A percentile compares a stretch with the other conserved stretches of the same genome.
Evolutionary conservation across 2,113 vertebrate species (phyloP).

Genomic region (Chiloscyllium plagiosum): DNA sequence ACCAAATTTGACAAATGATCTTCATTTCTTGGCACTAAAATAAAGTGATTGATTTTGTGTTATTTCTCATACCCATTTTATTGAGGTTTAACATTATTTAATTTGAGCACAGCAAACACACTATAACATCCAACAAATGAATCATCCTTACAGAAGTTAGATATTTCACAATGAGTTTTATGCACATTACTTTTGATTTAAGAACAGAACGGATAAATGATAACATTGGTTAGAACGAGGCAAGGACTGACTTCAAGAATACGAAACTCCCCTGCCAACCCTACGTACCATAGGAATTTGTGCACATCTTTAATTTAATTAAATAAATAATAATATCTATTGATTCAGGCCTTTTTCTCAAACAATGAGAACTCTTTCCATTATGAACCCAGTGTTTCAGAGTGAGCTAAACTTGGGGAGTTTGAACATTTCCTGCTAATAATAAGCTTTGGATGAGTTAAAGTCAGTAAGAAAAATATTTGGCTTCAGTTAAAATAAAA

Average conservation of each 20-base stretch:
- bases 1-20: constrained; percentile 16
- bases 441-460: not conserved
- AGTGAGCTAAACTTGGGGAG: not conserved
- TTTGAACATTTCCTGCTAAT: not conserved
- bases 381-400: not conserved
- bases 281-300: not conserved
- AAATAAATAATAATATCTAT: not conserved
- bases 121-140: not conserved
- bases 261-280: not conserved
- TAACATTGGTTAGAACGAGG: not conserved
- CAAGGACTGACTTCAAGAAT: not conserved
- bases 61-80: not conserved
- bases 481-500: not conserved
- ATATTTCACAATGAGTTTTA: not conserved
- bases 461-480: not conserved
- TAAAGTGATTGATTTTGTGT: not conserved
- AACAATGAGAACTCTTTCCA: not conserved
- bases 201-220: not conserved
- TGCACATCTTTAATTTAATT: not conserved
- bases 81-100: not conserved
- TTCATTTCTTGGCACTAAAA: not conserved
- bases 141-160: not conserved
- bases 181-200: not conserved
- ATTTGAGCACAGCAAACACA: not conserved
- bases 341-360: not conserved